Percentiles rank a stretch among this genome's conserved stretches.
Conservation (phyloP, 2,888 invertebrate genomes). For the Drosophila affinis region DNA sequence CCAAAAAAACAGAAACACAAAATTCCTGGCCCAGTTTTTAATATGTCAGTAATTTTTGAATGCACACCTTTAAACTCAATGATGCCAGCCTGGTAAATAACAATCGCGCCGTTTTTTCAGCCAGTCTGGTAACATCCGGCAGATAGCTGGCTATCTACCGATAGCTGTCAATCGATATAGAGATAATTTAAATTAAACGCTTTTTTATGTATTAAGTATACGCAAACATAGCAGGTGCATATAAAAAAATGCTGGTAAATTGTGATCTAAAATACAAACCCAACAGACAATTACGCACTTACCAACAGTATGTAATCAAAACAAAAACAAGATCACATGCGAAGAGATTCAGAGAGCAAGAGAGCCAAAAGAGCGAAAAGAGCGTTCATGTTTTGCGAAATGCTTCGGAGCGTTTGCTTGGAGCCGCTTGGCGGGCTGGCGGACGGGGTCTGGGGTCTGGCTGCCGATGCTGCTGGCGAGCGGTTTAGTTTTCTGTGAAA, state of each 20-base stretch:
- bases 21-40: too few relatives aligned
- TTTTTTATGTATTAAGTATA: constrained; percentile 24
- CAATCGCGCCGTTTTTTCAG: too few relatives aligned
- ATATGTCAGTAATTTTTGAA: too few relatives aligned
- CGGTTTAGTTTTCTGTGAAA: background rate
- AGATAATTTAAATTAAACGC: background rate
- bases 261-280: background rate
- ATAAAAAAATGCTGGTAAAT: background rate
- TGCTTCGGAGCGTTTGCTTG: background rate
- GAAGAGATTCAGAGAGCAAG: background rate
- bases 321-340: constrained; percentile 24
- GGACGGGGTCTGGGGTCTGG: too few relatives aligned
- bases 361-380: background rate
- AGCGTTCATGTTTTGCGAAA: background rate
- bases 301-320: constrained; percentile 26
- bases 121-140: too few relatives aligned
- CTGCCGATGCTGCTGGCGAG: too few relatives aligned
- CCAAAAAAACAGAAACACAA: too few relatives aligned
- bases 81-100: too few relatives aligned
- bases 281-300: constrained; percentile 23
- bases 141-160: too few relatives aligned
- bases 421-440: too few relatives aligned
- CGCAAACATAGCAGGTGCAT: background rate
- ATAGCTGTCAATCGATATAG: too few relatives aligned
- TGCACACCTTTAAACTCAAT: too few relatives aligned